Conservation (phyloP, 23 tunicate genomes). For the Ascidia mentula region DNA sequence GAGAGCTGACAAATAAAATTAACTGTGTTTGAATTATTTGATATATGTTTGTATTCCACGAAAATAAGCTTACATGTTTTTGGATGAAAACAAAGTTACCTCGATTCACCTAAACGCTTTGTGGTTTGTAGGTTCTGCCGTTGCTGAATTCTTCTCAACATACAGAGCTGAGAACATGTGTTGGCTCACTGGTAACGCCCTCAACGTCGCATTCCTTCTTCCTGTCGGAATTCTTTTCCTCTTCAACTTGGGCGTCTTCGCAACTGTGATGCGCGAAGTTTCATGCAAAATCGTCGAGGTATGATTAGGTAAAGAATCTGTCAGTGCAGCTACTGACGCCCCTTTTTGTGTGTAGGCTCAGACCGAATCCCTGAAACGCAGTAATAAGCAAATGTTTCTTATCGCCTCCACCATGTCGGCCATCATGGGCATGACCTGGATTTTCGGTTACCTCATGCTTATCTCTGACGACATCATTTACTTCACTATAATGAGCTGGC, state of each 20-base stretch:
- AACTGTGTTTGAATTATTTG: too few species aligned
- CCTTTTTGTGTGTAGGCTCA: constrained; percentile 40
- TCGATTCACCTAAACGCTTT: too few species aligned
- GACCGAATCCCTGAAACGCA: constrained; percentile 26
- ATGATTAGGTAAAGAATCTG: background rate
- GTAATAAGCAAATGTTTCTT: constrained; percentile 28
- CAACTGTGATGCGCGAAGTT: constrained; percentile 11
- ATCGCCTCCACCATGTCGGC: constrained; percentile 54
- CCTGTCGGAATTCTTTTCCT: constrained; percentile 37
- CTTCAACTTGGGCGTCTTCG: constrained; percentile 22
- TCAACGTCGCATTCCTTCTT: constrained; percentile 36
- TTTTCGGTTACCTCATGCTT: constrained; percentile 49
- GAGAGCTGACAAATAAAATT: background rate
- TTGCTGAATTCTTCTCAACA: background rate
- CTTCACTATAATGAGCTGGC: constrained; percentile 35
- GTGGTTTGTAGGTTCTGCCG: background rate
- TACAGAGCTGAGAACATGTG: constrained; percentile 29
- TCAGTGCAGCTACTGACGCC: background rate
- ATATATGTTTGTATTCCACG: too few species aligned
- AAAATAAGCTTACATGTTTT: too few species aligned
- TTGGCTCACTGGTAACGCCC: constrained; percentile 24
- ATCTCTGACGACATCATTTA: constrained; percentile 20
- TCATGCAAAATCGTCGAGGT: background rate
- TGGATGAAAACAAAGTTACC: too few species aligned
- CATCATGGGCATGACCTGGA: constrained; percentile 59